A percentile compares a stretch with the other conserved stretches of the same genome.
phyloP scores from a whole-genome alignment of 2,113 vertebrate genomes.

The Syrrhaptes paradoxus region DNA sequence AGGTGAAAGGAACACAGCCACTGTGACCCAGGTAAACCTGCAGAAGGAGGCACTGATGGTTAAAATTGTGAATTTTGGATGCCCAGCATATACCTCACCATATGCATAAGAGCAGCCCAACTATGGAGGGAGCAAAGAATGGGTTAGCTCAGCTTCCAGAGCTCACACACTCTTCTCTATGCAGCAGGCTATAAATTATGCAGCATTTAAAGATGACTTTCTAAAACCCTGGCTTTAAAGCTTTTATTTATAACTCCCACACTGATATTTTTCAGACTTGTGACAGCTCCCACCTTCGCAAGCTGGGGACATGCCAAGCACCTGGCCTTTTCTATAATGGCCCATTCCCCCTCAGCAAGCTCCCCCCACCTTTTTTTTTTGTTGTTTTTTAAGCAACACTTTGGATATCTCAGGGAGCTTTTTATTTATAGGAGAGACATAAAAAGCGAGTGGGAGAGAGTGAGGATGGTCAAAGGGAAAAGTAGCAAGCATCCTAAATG shows the following conservation, averaged over 20 bases:
- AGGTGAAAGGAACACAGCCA: neutral
- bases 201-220: slow-evolving; percentile 76
- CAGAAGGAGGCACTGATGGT: neutral
- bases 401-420: slow-evolving; percentile 16
- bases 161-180: slow-evolving; percentile 64
- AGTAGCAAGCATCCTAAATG: neutral
- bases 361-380: neutral
- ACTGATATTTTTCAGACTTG: slow-evolving; percentile 77
- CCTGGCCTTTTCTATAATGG: slow-evolving; percentile 75
- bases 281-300: slow-evolving; percentile 71
- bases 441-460: slow-evolving; percentile 7
- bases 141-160: slow-evolving; percentile 37
- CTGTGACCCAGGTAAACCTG: neutral
- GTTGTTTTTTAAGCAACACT: slow-evolving; percentile 46
- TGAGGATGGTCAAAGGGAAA: slow-evolving; percentile 30
- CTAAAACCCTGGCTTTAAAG: slow-evolving; percentile 72
- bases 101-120: neutral
- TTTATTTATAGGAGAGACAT: slow-evolving; percentile 55
- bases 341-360: slow-evolving; percentile 27
- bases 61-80: neutral
- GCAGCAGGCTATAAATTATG: slow-evolving; percentile 73
- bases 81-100: neutral
- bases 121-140: slow-evolving; percentile 33
- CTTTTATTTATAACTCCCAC: slow-evolving; percentile 79
- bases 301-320: slow-evolving; percentile 75